Evolutionary conservation across 2,888 invertebrate genomes (phyloP).

Genomic region (Hybos culiciformis): DNA sequence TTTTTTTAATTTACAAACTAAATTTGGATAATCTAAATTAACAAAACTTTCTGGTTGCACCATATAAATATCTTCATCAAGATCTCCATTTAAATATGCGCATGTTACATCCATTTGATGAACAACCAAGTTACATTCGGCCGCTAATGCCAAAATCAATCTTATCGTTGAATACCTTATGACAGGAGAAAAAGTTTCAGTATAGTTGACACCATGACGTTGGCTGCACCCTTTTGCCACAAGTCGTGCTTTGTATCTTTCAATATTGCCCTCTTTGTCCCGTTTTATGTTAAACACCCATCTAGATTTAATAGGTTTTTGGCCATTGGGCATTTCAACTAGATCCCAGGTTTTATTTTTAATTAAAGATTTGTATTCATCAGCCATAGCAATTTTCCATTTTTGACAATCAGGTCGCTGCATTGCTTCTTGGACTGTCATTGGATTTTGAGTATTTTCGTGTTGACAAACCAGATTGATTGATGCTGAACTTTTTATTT

Average conservation of each 20-base stretch:
- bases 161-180: slow-evolving; percentile 9
- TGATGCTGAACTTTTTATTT: too few relatives aligned
- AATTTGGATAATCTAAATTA: neutral
- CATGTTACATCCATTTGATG: slow-evolving; percentile 10
- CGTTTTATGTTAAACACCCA: slow-evolving; percentile 11
- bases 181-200: slow-evolving; percentile 11
- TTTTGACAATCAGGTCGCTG: neutral
- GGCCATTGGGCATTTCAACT: neutral
- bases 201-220: slow-evolving; percentile 7
- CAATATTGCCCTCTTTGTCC: slow-evolving; percentile 6
- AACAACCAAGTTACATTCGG: slow-evolving; percentile 6
- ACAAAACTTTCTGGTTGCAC: slow-evolving; percentile 9
- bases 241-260: slow-evolving; percentile 8
- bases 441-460: too few relatives aligned
- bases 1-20: slow-evolving; percentile 4
- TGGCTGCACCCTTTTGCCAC: slow-evolving; percentile 13
- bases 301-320: slow-evolving; percentile 4
- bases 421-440: slow-evolving; percentile 1
- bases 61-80: slow-evolving; percentile 11
- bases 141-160: slow-evolving; percentile 7
- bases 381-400: slow-evolving; percentile 2
- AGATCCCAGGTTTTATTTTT: slow-evolving; percentile 4
- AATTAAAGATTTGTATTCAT: slow-evolving; percentile 1
- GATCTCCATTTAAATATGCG: slow-evolving; percentile 11
- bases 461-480: too few relatives aligned